Evolutionary conservation across 2,797 vertebrate species (phyloP), one percentile per base, ranked within the genome.

Genomic region (Rhadinocentrus ornatus): DNA sequence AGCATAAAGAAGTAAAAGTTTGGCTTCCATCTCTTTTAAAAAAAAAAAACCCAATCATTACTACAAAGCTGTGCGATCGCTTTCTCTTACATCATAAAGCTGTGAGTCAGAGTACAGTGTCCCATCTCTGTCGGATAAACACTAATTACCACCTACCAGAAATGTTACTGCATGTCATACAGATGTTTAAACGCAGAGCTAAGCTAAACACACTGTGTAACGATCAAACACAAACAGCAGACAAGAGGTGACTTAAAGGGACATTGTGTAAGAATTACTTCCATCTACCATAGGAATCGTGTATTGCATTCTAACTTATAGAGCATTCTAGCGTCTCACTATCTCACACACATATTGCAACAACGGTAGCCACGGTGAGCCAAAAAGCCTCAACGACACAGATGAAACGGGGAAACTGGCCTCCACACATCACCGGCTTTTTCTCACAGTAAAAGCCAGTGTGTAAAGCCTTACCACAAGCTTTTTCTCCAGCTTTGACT

Each of bases 121-220:
- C 71, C 55, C 56, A 59, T 37, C 69, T 37, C 72, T 50, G 67
- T 4, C 52, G 78, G 69, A 68, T 73, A 88, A 88, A 85, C 87
- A 86, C 54, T 65, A 84, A 86, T 83, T 82, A 82, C 73, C 46
- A 63, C 73, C 61, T 20, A 22, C 53, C 56, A 73, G 27, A 73
- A 59, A 69, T n/a, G 55, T 61, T 72, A 54, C 74, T 63, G 29
- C 74, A 7, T 39, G 55, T 24, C 61, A 62, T 7, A 66, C 65
- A 66, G 37, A 71, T 9, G 65, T 55, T 37, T 39, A 66, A 55
- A 64, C 54, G 31, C 50, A 34, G 58, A 7, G 1, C 54, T 15
- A 20, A 61, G 64, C 48, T 56, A 48, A 66, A 71, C 34, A 67
- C 78, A 61, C n/a, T 64, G 63, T 80, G 60, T 64, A 67, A 77